These are phyloP conservation scores for Pocillopora verrucosa DNA, from an alignment of 64 coral and sea anemone species.

Conservation along the genomic window DNA sequence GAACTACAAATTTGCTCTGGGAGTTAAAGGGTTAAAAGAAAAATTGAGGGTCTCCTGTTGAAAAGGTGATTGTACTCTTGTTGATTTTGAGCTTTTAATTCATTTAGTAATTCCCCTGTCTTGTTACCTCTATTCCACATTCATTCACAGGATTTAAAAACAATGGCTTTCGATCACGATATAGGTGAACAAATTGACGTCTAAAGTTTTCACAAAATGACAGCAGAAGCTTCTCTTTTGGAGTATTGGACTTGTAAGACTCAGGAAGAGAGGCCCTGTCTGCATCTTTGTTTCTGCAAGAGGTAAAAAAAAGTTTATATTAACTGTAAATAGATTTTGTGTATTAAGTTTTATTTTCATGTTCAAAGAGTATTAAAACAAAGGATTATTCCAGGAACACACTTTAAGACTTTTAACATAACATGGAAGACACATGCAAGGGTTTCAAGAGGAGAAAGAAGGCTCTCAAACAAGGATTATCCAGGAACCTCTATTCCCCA, in stretches of 20 bases:
- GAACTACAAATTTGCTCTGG: too few relatives aligned
- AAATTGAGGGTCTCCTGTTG: too few relatives aligned
- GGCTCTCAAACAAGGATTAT: too few relatives aligned
- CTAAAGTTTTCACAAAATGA: slow-evolving; percentile 98
- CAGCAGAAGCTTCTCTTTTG: slow-evolving; percentile 85
- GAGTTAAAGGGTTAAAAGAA: too few relatives aligned
- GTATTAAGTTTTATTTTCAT: background rate
- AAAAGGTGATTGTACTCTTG: too few relatives aligned
- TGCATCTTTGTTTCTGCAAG: slow-evolving; percentile 13
- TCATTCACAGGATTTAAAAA: slow-evolving; percentile 90
- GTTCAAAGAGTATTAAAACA: background rate
- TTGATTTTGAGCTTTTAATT: too few relatives aligned
- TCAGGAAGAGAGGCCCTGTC: slow-evolving; percentile 55
- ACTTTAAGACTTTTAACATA: too few relatives aligned
- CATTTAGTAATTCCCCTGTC: background rate
- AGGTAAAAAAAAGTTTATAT: background rate
- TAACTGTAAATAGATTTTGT: background rate
- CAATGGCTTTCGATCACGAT: slow-evolving; percentile 89
- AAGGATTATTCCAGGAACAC: background rate
- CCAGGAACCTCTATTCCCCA: too few relatives aligned
- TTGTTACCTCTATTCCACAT: slow-evolving; percentile 77
- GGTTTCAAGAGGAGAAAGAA: too few relatives aligned
- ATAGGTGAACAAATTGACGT: slow-evolving; percentile 96
- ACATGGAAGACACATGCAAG: too few relatives aligned
- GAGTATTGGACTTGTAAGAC: slow-evolving; percentile 72